Conservation (phyloP, 2,113 vertebrate genomes). For the Merops nubicus region DNA sequence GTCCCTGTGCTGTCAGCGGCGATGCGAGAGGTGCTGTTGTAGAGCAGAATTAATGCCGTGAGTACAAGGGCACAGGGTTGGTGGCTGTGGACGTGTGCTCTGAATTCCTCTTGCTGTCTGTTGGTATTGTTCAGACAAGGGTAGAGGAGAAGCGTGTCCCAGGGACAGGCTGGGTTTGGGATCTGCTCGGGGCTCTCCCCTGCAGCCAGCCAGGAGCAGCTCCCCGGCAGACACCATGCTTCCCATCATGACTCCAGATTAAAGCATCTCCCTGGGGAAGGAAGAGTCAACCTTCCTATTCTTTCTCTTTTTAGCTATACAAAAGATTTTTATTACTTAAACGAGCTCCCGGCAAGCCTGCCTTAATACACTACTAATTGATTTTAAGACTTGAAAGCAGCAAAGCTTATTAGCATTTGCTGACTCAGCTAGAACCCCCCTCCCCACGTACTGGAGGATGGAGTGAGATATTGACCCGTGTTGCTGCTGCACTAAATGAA, state of each 20-base stretch:
- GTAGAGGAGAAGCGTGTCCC: fast-evolving
- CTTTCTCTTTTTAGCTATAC: conserved; percentile 55
- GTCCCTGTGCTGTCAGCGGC: background rate
- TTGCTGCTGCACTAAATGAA: conserved; percentile 64
- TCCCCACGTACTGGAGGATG: background rate
- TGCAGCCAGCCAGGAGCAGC: background rate
- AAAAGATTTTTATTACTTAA: conserved; percentile 79
- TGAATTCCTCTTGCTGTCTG: background rate
- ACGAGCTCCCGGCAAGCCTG: conserved; percentile 76
- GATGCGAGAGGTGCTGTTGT: fast-evolving
- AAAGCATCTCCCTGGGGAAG: background rate
- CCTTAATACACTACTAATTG: conserved; percentile 82
- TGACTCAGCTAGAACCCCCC: conserved; percentile 71
- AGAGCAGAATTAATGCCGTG: fast-evolving
- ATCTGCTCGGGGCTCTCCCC: background rate
- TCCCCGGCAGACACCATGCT: background rate
- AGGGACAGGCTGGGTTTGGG: fast-evolving
- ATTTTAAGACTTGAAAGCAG: conserved; percentile 81
- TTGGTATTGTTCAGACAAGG: fast-evolving
- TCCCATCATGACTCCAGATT: background rate
- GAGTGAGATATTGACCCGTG: conserved; percentile 53
- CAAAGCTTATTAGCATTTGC: conserved; percentile 77
- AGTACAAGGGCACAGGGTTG: fast-evolving
- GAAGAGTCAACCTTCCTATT: background rate
- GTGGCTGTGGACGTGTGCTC: background rate